These are phyloP conservation scores for Cyphomyrmex costatus DNA, from an alignment of 1,140 invertebrate species.

Conservation along the genomic window DNA sequence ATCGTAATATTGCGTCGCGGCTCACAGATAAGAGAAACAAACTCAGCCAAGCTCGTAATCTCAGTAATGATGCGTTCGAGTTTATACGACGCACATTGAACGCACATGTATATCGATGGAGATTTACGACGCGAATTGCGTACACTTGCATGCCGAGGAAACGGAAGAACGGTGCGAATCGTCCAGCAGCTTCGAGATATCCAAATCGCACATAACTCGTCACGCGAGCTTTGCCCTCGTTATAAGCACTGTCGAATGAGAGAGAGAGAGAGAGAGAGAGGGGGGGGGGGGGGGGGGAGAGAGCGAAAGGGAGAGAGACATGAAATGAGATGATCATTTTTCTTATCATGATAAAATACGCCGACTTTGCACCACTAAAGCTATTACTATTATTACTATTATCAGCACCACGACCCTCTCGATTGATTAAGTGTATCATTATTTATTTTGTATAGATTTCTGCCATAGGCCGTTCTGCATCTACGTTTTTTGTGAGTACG, in stretches of 20 bases:
- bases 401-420: conserved; percentile 33
- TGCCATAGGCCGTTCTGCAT: conserved; percentile 75
- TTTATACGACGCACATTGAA: conserved; percentile 69
- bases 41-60: conserved; percentile 59
- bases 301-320: not conserved
- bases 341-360: conserved; percentile 61
- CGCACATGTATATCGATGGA: conserved; percentile 69
- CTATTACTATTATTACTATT: conserved; percentile 50
- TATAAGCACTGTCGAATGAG: conserved; percentile 24
- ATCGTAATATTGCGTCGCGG: conserved; percentile 51
- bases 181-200: conserved; percentile 51
- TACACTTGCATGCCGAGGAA: conserved; percentile 65
- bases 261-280: not conserved
- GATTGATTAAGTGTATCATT: conserved; percentile 79
- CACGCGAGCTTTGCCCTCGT: conserved; percentile 47
- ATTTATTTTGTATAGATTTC: conserved; percentile 86
- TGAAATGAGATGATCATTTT: conserved; percentile 31
- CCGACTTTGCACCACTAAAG: conserved; percentile 63
- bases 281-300: not conserved
- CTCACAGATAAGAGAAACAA: conserved; percentile 36
- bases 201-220: conserved; percentile 31
- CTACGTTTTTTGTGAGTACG: conserved; percentile 60
- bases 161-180: not conserved
- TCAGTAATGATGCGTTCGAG: conserved; percentile 68
- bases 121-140: conserved; percentile 67